Percentiles rank a stretch among this genome's conserved stretches.
phyloP scores from a whole-genome alignment of 2,113 vertebrate species.

The Miniopterus natalensis region DNA sequence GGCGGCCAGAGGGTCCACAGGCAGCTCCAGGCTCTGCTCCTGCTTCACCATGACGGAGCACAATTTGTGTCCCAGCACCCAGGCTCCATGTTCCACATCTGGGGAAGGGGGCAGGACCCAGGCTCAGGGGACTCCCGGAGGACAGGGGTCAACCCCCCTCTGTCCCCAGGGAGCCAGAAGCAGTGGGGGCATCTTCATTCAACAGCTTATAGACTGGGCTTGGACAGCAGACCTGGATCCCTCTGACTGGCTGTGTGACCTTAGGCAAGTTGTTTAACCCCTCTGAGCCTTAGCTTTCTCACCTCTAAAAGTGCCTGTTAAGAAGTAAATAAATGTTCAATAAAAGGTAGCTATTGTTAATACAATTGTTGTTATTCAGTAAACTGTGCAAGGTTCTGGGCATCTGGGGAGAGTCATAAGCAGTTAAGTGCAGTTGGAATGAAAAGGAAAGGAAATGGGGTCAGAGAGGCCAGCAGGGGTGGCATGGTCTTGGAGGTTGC shows the following conservation, averaged over 20 bases:
- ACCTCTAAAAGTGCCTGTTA: neutral
- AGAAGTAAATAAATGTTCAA: neutral
- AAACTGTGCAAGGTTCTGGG: neutral
- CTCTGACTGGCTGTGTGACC: neutral
- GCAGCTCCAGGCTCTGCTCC: conserved; percentile 92
- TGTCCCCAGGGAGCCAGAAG: neutral
- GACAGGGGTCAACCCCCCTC: neutral
- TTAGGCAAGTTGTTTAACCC: conserved; percentile 24
- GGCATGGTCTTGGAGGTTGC: neutral
- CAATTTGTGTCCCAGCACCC: conserved; percentile 96
- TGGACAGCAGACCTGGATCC: neutral
- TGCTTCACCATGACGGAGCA: conserved; percentile 98
- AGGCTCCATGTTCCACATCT: conserved; percentile 93
- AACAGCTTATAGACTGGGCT: neutral
- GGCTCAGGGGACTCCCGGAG: conserved; percentile 46
- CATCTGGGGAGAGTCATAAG: neutral
- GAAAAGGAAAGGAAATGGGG: neutral
- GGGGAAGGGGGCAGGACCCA: conserved; percentile 54
- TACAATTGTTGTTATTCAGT: neutral
- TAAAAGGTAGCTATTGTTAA: neutral
- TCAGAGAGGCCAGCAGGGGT: neutral
- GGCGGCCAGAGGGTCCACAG: conserved; percentile 86
- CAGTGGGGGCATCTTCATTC: neutral
- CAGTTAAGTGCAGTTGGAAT: neutral
- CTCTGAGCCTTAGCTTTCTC: conserved; percentile 25